Base-by-base conservation (phyloP, 2,797 vertebrate species). In the Danio tinwini region DNA sequence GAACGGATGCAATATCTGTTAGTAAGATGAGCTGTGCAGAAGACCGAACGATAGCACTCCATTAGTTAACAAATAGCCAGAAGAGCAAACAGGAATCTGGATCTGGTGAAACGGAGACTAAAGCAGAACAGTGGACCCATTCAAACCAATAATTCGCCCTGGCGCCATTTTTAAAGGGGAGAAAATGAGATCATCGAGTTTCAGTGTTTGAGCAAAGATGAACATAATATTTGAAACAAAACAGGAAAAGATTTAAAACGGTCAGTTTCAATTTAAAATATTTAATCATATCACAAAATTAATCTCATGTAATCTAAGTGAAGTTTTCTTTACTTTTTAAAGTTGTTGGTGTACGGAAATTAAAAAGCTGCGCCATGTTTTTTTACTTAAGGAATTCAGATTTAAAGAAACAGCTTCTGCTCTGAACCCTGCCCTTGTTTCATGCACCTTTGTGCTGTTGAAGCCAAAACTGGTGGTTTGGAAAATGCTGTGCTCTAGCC, bases 61-160 rank as follows among this genome's bases (percentile, higher is more conserved):
- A 29, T 89, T 83, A 83, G 86, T 88, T 67, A 79, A 88, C 89
- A 92, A 92, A 90, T 85, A 92, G 84, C 88, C 87, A 90, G 85
- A 90, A 80, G 88, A 88, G 80, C 64, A 85, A 84, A 81, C 29
- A 29, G 29, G 29, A 29, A 29, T 89, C 82, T 89, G 90, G 85
- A 89, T 85, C 86, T 81, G 86, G 62, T 82, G 82, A 74, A 89
- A 83, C 83, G 56, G 68, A 85, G 82, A 81, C 81, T 85, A 86
- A 81, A 65, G 85, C 82, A 87, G 85, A 93, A 93, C 92, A 93
- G 89, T 88, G 88, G 79, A 75, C 86, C 92, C 87, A 91, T 95
- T 94, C 89, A 94, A 89, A 64, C 56, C 84, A 89, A 85, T 86
- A 85, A 85, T 88, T 91, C 89, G 82, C 88, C 85, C 85, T 90